Conservation (phyloP, 2,113 vertebrate genomes). For the Seriola rivoliana region DNA sequence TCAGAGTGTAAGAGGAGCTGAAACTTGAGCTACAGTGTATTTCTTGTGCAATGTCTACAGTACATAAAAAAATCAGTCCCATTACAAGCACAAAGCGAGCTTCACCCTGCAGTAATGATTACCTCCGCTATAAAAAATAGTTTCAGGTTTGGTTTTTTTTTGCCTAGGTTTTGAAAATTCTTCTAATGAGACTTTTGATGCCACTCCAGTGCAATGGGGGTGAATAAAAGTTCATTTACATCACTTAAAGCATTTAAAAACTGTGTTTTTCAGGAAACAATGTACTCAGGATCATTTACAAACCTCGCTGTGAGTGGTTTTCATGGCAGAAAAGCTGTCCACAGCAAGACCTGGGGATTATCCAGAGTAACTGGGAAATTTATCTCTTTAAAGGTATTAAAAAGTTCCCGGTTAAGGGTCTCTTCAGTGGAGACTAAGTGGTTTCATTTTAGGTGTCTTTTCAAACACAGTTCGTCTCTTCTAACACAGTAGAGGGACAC, state of each 20-base stretch:
- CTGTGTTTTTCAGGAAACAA: background rate
- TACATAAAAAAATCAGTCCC: slow-evolving; percentile 15
- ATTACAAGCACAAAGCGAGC: slow-evolving; percentile 24
- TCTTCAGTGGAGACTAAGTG: background rate
- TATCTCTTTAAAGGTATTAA: background rate
- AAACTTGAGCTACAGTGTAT: slow-evolving; percentile 47
- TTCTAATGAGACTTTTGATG: background rate
- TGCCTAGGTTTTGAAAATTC: background rate
- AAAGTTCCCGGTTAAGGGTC: background rate
- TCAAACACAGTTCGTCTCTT: slow-evolving; percentile 1
- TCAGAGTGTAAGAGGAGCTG: slow-evolving; percentile 54
- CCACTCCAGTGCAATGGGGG: background rate
- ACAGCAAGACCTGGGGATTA: background rate
- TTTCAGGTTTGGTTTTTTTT: background rate
- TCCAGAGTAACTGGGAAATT: background rate
- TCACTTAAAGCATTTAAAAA: background rate
- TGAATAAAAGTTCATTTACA: background rate
- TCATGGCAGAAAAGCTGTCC: slow-evolving; percentile 1
- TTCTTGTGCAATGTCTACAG: slow-evolving; percentile 28
- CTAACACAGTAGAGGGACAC: background rate
- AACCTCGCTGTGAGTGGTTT: background rate
- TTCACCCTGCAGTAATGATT: background rate
- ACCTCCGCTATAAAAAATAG: background rate
- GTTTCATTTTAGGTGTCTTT: slow-evolving; percentile 19
- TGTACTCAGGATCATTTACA: background rate